Percentiles rank a stretch among this genome's conserved stretches.
Evolutionary conservation across 2,797 vertebrate species (phyloP).

Genomic region (Galago senegalensis): DNA sequence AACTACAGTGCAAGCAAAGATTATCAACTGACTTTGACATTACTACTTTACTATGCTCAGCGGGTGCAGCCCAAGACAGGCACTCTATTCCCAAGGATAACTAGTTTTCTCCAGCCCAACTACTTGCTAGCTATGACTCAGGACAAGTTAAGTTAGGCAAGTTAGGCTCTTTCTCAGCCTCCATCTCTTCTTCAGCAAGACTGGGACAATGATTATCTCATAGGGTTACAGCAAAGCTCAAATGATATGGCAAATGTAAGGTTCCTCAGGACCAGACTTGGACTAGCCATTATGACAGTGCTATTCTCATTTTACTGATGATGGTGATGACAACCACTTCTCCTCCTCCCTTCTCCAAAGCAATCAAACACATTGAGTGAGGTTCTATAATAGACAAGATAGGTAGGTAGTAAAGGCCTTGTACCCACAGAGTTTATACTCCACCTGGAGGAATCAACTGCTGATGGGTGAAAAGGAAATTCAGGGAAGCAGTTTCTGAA

Average conservation of each 20-base stretch:
- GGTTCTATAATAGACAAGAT: neutral
- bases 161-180: neutral
- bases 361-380: neutral
- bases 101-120: neutral
- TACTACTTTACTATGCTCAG: neutral
- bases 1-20: neutral
- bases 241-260: neutral
- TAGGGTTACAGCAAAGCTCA: neutral
- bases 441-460: neutral
- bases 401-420: neutral
- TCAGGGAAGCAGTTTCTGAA: neutral
- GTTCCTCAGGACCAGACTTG: neutral
- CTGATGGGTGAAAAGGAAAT: conserved; percentile 1
- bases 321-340: neutral
- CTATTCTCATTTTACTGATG: neutral
- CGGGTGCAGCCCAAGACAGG: neutral
- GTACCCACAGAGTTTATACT: neutral
- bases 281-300: neutral
- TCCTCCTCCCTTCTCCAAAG: neutral
- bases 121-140: neutral
- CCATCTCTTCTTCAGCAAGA: neutral
- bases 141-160: neutral
- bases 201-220: neutral
- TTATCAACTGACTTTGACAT: neutral
- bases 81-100: neutral